Evolutionary conservation across 2,113 vertebrate species (phyloP).

Genomic region (Rhinolophus sinicus): DNA sequence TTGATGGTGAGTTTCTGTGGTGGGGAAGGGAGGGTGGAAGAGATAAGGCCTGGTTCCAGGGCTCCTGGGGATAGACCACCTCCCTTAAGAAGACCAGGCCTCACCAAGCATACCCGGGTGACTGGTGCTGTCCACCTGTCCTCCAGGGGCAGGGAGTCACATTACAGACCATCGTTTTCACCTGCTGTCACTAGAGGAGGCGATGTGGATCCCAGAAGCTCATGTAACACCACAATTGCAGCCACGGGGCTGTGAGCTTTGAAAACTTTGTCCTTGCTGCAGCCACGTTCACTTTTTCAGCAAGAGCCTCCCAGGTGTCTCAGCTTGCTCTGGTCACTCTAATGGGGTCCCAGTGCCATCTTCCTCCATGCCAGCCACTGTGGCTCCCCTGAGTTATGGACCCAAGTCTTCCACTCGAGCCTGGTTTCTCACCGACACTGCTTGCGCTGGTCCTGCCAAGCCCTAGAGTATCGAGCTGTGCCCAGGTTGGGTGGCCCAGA

Average conservation of each 20-base stretch:
- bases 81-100: neutral
- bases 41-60: neutral
- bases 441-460: neutral
- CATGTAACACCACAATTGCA: neutral
- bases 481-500: neutral
- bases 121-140: neutral
- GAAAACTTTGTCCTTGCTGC: neutral
- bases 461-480: fast-evolving
- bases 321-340: neutral
- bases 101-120: fast-evolving
- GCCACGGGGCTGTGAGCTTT: neutral
- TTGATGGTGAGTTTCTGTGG: slow-evolving; percentile 67
- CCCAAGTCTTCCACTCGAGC: neutral
- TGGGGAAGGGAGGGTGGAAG: neutral
- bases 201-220: neutral
- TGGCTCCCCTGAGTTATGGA: neutral
- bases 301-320: neutral
- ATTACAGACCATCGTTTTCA: neutral
- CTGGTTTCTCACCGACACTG: neutral
- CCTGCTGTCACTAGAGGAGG: neutral
- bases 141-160: neutral
- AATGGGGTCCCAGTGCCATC: fast-evolving
- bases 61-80: neutral
- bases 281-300: neutral
- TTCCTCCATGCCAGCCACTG: neutral